phyloP scores from a whole-genome alignment of 1,140 invertebrate species.

The Steinernema feltiae region DNA sequence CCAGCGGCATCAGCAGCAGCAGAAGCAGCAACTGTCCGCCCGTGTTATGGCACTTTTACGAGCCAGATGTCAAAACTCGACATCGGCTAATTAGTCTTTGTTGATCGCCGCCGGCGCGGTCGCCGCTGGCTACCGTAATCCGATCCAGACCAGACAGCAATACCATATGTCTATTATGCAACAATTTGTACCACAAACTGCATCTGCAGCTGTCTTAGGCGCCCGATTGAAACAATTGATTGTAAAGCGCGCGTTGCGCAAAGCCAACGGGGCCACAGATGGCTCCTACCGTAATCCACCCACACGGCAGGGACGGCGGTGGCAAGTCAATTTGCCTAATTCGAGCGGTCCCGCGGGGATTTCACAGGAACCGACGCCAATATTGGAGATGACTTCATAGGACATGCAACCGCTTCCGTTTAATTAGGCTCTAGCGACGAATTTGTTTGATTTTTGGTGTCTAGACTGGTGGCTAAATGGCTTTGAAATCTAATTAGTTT shows the following conservation, averaged over 20 bases:
- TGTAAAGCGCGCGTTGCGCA: conserved; percentile 8
- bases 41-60: conserved; percentile 6
- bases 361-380: not conserved
- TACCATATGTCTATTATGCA: conserved; percentile 8
- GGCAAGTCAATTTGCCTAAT: not conserved
- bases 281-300: not conserved
- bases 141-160: no score
- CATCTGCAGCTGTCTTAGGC: not conserved
- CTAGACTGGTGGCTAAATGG: no score
- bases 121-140: not conserved
- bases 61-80: conserved; percentile 11
- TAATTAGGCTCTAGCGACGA: no score
- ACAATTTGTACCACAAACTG: conserved; percentile 3
- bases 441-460: no score
- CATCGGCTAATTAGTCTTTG: conserved; percentile 4
- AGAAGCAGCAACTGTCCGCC: not conserved
- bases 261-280: conserved; percentile 1
- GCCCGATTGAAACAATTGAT: not conserved
- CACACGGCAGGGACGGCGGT: not conserved
- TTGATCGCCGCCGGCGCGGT: no score
- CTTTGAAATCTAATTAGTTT: not conserved
- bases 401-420: no score
- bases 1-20: no score
- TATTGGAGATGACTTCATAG: not conserved
- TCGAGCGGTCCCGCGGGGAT: not conserved